A percentile compares a stretch with the other conserved stretches of the same genome.
Evolutionary conservation across 1,140 invertebrate species (phyloP).

Genomic region (Chymomyza costata): DNA sequence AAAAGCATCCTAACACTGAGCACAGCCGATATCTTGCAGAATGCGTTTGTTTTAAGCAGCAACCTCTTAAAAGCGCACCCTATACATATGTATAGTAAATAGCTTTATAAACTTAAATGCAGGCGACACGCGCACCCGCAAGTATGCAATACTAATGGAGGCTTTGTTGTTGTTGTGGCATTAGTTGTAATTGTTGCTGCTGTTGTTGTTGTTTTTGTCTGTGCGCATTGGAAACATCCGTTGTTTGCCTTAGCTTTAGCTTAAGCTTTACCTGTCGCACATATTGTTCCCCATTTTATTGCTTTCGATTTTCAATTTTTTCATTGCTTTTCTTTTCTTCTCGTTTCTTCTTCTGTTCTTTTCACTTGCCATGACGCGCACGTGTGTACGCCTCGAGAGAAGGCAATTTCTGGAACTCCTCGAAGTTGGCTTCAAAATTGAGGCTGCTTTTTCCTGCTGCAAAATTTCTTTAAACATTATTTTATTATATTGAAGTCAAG

Average conservation of each 20-base stretch:
- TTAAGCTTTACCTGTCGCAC: neutral
- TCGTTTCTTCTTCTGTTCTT: too few relatives aligned
- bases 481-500: constrained; percentile 51
- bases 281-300: constrained; percentile 45
- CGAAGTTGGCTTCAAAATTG: constrained; percentile 28
- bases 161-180: too few relatives aligned
- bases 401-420: constrained; percentile 52
- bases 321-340: neutral
- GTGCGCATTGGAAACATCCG: constrained; percentile 37
- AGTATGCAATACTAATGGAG: constrained; percentile 60
- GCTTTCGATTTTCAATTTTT: constrained; percentile 69
- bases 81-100: constrained; percentile 41
- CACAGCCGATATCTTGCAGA: neutral
- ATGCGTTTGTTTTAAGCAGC: neutral
- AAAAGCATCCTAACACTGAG: too few relatives aligned
- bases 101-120: constrained; percentile 37
- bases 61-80: too few relatives aligned
- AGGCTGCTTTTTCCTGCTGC: constrained; percentile 33
- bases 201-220: constrained; percentile 17
- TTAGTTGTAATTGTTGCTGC: constrained; percentile 27
- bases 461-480: constrained; percentile 67
- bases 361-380: constrained; percentile 44
- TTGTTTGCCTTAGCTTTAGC: constrained; percentile 17
- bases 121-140: constrained; percentile 43
- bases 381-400: constrained; percentile 37